A percentile compares a stretch with the other conserved stretches of the same genome.
phyloP scores from a whole-genome alignment of 2,797 vertebrate genomes.

The Crocidura indochinensis region DNA sequence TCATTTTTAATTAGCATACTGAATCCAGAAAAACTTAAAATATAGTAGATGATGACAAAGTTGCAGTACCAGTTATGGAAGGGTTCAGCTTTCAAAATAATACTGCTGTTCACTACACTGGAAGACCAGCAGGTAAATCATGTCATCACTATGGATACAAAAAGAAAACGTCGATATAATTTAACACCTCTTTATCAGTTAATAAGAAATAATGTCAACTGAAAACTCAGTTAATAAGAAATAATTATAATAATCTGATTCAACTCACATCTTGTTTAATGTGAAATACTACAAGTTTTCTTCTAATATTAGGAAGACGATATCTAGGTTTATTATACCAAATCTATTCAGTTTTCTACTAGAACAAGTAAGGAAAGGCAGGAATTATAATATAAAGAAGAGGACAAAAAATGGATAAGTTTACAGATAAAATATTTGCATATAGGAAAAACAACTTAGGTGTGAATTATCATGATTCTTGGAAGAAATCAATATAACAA shows the following conservation, averaged over 20 bases:
- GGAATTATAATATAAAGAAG: neutral
- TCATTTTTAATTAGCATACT: neutral
- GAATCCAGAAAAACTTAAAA: neutral
- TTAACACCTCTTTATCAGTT: neutral
- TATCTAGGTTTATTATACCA: neutral
- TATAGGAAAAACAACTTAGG: too few species aligned
- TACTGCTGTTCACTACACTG: neutral
- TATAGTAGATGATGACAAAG: neutral
- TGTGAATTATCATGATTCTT: too few species aligned
- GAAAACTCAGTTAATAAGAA: conserved; percentile 3
- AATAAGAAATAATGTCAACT: too few species aligned
- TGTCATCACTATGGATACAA: neutral
- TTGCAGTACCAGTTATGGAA: too few species aligned
- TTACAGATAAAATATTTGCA: too few species aligned
- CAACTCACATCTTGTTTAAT: neutral
- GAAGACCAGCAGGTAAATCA: neutral
- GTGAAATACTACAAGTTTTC: neutral
- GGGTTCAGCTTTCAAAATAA: neutral
- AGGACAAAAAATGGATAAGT: neutral
- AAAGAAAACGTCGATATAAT: neutral
- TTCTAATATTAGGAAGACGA: neutral
- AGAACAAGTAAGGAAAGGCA: neutral
- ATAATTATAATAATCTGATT: neutral
- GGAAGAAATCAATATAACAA: too few species aligned
- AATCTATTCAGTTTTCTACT: neutral